phyloP scores from a whole-genome alignment of 2,797 vertebrate species.

The Gymnopithys bicolor region DNA sequence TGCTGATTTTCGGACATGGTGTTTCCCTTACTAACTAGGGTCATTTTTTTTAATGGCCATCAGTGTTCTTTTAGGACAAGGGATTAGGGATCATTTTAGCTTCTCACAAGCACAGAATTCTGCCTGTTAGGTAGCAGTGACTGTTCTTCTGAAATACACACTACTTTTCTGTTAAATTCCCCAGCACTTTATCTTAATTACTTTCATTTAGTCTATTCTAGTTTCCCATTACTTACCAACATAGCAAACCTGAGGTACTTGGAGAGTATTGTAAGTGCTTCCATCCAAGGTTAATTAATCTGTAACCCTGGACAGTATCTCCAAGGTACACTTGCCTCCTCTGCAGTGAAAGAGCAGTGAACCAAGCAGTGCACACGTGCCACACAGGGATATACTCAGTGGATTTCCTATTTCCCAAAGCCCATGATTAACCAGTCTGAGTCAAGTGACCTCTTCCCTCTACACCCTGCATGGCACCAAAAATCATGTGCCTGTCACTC shows the following conservation, averaged over 20 bases:
- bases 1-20: neutral
- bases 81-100: neutral
- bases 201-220: neutral
- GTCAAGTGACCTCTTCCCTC: neutral
- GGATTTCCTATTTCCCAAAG: neutral
- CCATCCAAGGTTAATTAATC: neutral
- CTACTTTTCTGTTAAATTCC: neutral
- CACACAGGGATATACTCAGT: neutral
- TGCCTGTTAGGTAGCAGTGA: neutral
- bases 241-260: neutral
- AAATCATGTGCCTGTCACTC: fast-evolving
- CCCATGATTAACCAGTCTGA: fast-evolving
- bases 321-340: neutral
- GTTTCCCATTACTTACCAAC: neutral
- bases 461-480: fast-evolving
- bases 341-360: neutral
- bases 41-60: neutral
- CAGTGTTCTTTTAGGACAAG: neutral
- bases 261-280: neutral
- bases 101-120: neutral
- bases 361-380: fast-evolving
- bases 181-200: neutral
- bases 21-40: neutral
- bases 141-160: neutral
- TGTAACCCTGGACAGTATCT: neutral